Base-by-base conservation (phyloP, 2,888 invertebrate genomes). In the Sturmia bella region DNA sequence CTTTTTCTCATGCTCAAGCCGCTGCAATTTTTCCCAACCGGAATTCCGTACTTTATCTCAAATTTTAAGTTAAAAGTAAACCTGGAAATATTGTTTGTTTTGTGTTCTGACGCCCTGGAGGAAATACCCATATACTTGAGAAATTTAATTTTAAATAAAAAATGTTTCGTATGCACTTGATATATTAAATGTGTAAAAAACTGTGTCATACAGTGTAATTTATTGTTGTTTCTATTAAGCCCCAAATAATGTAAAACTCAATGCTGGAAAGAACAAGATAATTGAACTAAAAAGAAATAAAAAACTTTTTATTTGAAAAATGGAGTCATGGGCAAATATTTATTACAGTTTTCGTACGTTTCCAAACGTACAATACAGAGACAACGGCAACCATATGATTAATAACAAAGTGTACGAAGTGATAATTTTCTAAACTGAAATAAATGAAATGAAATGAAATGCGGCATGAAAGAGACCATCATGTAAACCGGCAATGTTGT, bases 401-500 rank as follows among this genome's bases (percentile, higher is more conserved):
- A 78, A 82, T 72, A 75, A 64, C 68, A 74, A 74, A 78, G 57
- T 76, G 56, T 63, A 63, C 57, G 48, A 73, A 63, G 45, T 68
- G 45, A 78, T 72, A 78, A 73, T 54, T n/a, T 66, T 64, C 32
- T 21, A 50, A 70, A 74, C 37, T 64, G 7, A 69, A 64, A 63
- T 56, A 56, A 75, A 68, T 59, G 66, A 54, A 43, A 68, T 59
- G 66, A 54, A 43, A 68, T 66, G 17, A 78, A 70, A 64, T 64
- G 64, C 48, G 41, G 66, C 72, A 66, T 64, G 24, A 43, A 72
- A 50, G 43, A 52, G 39, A 70, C 48, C 68, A 59, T 66, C 41
- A 76, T 69, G 50, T 56, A 57, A 74, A 66, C 82, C 78, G 78
- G 82, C 78, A 66, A 78, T 68, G 39, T 78, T 82, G 64, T 77